phyloP scores from a whole-genome alignment of 2,113 vertebrate genomes.

The Ceyx melanurus region DNA sequence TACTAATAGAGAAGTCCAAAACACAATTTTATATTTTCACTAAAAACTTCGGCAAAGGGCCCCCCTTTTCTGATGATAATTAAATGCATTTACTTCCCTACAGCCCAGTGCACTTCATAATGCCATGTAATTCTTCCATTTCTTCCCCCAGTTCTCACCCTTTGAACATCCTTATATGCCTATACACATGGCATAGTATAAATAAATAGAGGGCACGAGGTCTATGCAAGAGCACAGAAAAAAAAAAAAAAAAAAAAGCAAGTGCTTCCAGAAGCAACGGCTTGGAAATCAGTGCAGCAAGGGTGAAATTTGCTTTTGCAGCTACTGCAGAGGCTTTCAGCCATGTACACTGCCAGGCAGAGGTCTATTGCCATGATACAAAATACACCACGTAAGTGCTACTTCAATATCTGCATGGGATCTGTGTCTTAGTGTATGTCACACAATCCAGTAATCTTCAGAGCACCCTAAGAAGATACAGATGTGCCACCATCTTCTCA shows the following conservation, averaged over 20 bases:
- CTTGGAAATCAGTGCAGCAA: neutral
- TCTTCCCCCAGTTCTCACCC: neutral
- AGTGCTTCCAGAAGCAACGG: neutral
- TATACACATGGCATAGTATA: fast-evolving
- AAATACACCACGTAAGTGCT: neutral
- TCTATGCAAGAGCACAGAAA: neutral
- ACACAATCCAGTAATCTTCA: neutral
- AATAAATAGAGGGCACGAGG: neutral
- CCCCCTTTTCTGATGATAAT: neutral
- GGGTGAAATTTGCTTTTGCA: neutral
- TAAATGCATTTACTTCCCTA: neutral
- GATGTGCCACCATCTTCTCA: neutral
- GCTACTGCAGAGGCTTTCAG: neutral
- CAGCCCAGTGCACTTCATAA: neutral
- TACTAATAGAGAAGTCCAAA: neutral
- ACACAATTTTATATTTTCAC: neutral
- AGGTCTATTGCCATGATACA: neutral
- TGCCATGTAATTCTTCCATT: neutral
- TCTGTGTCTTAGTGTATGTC: neutral
- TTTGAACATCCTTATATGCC: neutral
- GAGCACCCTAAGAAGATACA: neutral
- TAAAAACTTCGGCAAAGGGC: neutral
- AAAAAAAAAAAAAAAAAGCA: neutral
- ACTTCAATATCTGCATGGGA: neutral
- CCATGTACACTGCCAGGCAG: neutral